Base-by-base conservation (phyloP, 2,113 vertebrate genomes). In the Pelobates fuscus region DNA sequence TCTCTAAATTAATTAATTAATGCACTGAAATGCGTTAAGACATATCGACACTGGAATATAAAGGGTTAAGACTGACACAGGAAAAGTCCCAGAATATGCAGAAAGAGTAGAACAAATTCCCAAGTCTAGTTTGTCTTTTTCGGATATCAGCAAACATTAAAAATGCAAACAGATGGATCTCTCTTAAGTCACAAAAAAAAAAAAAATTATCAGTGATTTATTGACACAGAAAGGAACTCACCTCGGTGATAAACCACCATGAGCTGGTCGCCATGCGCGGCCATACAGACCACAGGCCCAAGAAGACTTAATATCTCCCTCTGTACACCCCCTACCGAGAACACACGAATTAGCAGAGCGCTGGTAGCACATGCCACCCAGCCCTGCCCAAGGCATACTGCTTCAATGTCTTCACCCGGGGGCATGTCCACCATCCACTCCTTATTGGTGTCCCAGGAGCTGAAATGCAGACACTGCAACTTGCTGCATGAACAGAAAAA, bases 381-480 rank as follows among this genome's bases (percentile, higher is more conserved):
- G 66, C 95, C 93, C 55, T 89, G 94, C 5, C 97, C 97, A 0
- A 98, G 81, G 49, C 96, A 98, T 79, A 99, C 15, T 2, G 94
- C 94, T 78, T 85, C 80, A 2, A 87, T 83, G 2, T 97, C 95
- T 80, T 99, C 97, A 30, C 87, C 90, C 44, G 81, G 80, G 1
- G 93, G 94, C 85, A 99, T 90, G 77, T 99, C 97, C 63, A 97
- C 91, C 3, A 95, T 92, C 97, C 97, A 99, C 69, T 99, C 97
- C 81, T 99, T 99, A 60, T 89, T 97, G 46, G 93, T 90, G 84
- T 98, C 97, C 96, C 97, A 99, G 0, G 96, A 97, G 14, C 90
- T 93, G 80, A 99, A 98, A 86, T 99, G 95, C 66, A 99, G 88
- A 80, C 97, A 99, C 78, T 98, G 94, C 23, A 99, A 91, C 78